These are phyloP conservation scores for Macrophya alboannulata DNA, from an alignment of 2,888 invertebrate species.

Conservation along the genomic window DNA sequence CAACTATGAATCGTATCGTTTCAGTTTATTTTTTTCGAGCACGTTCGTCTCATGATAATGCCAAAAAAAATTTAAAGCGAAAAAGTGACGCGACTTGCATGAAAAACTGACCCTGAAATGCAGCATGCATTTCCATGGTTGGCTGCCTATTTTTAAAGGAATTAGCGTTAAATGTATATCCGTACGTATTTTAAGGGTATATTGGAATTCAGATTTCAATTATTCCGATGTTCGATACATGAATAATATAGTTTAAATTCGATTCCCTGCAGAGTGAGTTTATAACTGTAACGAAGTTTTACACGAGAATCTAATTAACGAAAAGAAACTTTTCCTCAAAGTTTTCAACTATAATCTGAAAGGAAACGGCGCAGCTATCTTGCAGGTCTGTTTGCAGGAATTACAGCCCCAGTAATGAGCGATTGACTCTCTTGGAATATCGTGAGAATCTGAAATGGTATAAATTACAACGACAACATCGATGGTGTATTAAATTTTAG, in stretches of 20 bases:
- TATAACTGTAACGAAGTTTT: background rate
- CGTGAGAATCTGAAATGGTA: background rate
- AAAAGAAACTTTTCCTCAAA: background rate
- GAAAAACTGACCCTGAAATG: slow-evolving; percentile 6
- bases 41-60: too few relatives aligned
- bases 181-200: background rate
- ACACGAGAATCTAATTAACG: background rate
- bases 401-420: background rate
- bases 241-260: background rate
- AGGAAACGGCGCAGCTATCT: background rate
- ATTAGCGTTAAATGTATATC: background rate
- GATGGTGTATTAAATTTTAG: background rate
- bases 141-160: background rate
- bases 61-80: too few relatives aligned
- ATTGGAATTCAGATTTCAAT: background rate
- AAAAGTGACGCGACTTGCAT: too few relatives aligned
- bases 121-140: background rate
- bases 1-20: too few relatives aligned
- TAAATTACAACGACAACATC: background rate
- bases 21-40: too few relatives aligned
- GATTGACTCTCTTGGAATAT: background rate
- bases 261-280: background rate
- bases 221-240: background rate
- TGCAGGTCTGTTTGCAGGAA: background rate
- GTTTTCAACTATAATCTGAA: background rate